Conservation (phyloP, 2,113 vertebrate species). For the Hippocampus zosterae region DNA sequence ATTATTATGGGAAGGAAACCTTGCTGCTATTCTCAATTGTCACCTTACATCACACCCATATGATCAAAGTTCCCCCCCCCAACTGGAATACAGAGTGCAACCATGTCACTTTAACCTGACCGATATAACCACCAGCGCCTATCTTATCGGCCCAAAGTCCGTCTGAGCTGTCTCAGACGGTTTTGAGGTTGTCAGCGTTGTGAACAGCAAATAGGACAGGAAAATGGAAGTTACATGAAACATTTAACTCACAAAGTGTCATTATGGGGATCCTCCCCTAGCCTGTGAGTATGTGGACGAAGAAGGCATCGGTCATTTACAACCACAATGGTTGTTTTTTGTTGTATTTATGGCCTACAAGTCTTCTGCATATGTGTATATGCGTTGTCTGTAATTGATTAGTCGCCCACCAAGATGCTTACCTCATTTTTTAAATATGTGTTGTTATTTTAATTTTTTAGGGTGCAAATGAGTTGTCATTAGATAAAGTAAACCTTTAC, state of each 20-base stretch:
- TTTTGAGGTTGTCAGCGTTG: slow-evolving; percentile 26
- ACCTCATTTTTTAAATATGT: too few species aligned
- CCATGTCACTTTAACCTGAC: not conserved
- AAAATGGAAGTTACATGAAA: not conserved
- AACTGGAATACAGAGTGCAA: not conserved
- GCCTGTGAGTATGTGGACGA: not conserved
- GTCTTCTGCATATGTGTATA: too few species aligned
- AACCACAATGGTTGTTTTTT: not conserved
- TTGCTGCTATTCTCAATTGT: not conserved
- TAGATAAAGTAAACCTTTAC: too few species aligned
- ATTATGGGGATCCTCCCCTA: not conserved
- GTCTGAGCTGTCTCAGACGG: slow-evolving; percentile 1
- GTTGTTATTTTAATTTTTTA: too few species aligned
- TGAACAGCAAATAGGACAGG: not conserved
- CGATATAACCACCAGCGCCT: slow-evolving; percentile 10
- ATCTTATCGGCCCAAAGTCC: slow-evolving; percentile 53
- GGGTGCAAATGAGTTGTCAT: too few species aligned
- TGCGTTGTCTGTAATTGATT: too few species aligned
- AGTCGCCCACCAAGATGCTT: too few species aligned
- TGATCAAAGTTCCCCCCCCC: too few species aligned
- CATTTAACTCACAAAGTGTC: not conserved
- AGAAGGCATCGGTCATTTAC: not conserved
- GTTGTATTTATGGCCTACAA: not conserved
- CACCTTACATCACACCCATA: not conserved
- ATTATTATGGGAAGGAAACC: too few species aligned